Base-by-base conservation (phyloP, 2,888 invertebrate genomes). In the Xanthia icteritia region DNA sequence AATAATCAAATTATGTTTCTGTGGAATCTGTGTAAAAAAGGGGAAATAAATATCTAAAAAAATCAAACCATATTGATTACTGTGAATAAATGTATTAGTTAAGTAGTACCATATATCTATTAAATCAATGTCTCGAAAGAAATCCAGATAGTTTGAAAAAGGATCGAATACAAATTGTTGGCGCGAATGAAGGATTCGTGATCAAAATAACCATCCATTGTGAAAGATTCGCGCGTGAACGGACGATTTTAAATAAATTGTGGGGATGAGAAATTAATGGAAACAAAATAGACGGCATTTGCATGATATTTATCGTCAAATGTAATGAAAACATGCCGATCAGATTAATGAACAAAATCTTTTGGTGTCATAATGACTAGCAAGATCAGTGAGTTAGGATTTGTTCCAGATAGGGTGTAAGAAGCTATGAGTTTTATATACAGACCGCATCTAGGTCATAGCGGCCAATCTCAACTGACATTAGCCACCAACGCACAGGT, bases 231-330 rank as follows among this genome's bases (percentile, higher is more conserved):
- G 56, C 45, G 36, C 13, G 60, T 42, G 23, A 23, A 78, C 1
- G 71, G 71, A 63, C 70, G 61, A 77, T 77, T 79, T 77, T 63
- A 0, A 36, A 15, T 63, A 56, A 79, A 77, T 78, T 70, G 70
- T 31, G 61, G 42, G 36, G 13, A 9, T 42, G n/a, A 51, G 11
- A 20, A 39, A 36, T 13, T 31, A 2, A 4, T 36, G 56, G 15
- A 31, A n/a, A 23, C 8, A 5, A 56, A 73, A 42, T 23, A 2
- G 3, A 56, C 9, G 20, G n/a, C 0, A n/a, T 75, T 63, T 20
- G 51, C 2, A 0, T 5, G 61, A 42, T 39, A 51, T 61, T 42
- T 17, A 27, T 27, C 1, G 27, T 27, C 17, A 51, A 45, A 73
- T 36, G 58, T 20, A 45, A 75, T 11, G 20, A n/a, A 56, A 27